Evolutionary conservation across 2,888 invertebrate species (phyloP), one percentile per base, ranked within the genome.

Genomic region (Cordilura impudica): DNA sequence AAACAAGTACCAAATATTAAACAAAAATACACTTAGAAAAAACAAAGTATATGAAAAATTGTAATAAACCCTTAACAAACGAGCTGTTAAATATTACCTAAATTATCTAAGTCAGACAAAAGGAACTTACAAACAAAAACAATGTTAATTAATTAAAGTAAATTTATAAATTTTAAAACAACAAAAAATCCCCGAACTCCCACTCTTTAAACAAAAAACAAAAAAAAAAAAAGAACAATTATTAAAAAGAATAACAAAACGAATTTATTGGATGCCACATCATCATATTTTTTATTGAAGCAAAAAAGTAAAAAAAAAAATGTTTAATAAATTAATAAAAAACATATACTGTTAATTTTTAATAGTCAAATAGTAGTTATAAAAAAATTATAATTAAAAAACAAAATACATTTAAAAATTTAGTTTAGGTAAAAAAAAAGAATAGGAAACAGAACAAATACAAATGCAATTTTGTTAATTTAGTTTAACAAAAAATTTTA

Each of bases 261-360:
- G 88, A 88, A 88, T 88, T 88, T 88, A 88, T 88, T 89, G 89
- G 89, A 88, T 89, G 88, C 88, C 88, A 88, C 88, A 88, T 88
- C 88, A 88, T 89, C 88, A 84, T 83, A 82, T 73, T 75, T 80
- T 69, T 69, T 73, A 67, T 66, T 78, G 78, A 83, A 74, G 61
- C 21, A 67, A 81, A 79, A 51, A 69, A 82, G 70, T 65, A 81
- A 75, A 53, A 67, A 61, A 61, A 77, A 65, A 71, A 73, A 54
- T 51, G 51, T 65, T 69, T 18, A 78, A 69, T 23, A 81, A 81
- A 70, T 69, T 72, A 73, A 54, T 63, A 69, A 72, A 31, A 35
- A 70, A 77, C 7, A 69, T 54, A 79, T 67, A 75, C 56, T 71
- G 75, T 79, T 75, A 79, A 75, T 79, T 79, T 72, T 75, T 67